These are phyloP conservation scores for Vanacampus margaritifer DNA, from an alignment of 2,113 vertebrate species.

Conservation along the genomic window DNA sequence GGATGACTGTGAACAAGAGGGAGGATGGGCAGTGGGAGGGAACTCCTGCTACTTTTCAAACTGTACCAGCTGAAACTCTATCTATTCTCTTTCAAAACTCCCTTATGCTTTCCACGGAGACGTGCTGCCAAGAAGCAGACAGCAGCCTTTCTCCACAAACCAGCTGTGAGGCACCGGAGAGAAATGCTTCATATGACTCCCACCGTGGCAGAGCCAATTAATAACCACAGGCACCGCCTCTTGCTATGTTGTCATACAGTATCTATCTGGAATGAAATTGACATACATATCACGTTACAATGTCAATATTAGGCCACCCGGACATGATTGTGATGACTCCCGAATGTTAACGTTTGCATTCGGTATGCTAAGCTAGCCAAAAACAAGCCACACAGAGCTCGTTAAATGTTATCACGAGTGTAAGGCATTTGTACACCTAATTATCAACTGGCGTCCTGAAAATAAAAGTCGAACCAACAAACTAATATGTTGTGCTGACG, in stretches of 20 bases:
- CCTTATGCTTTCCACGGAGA: conserved; percentile 29
- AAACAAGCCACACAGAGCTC: background rate
- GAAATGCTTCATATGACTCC: conserved; percentile 1
- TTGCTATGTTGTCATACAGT: background rate
- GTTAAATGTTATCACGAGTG: background rate
- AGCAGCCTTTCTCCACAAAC: conserved; percentile 1
- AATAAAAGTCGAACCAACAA: background rate
- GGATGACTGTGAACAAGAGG: background rate
- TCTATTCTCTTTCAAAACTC: conserved; percentile 22
- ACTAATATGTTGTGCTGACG: background rate
- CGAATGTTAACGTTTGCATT: background rate
- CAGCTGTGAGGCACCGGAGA: background rate
- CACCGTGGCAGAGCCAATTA: background rate
- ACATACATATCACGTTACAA: background rate
- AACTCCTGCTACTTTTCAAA: conserved; percentile 41
- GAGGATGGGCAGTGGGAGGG: conserved; percentile 24
- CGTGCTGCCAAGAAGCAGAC: conserved; percentile 51
- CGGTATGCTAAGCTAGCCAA: background rate
- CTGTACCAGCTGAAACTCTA: conserved; percentile 36
- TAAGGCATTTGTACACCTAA: background rate
- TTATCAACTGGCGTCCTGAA: background rate
- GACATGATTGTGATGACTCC: background rate
- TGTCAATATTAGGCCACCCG: background rate
- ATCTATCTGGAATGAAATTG: too few species aligned
- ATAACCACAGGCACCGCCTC: background rate